phyloP scores from a whole-genome alignment of 2,888 invertebrate genomes.

The Watsonalla cultraria region DNA sequence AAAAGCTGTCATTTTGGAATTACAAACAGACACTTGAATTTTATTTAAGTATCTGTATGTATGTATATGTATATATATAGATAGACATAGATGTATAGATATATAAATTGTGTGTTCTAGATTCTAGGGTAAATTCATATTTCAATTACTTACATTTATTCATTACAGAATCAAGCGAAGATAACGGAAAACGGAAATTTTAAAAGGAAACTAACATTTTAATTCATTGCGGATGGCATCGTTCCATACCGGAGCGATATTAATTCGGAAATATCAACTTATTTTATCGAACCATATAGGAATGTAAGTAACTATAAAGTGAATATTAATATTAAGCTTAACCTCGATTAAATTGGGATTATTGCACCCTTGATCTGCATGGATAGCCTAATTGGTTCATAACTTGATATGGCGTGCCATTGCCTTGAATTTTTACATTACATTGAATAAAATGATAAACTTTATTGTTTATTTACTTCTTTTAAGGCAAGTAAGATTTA shows the following conservation, averaged over 20 bases:
- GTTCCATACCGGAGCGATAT: constrained; percentile 23
- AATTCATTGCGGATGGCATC: constrained; percentile 28
- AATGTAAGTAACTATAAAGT: neutral
- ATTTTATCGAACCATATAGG: neutral
- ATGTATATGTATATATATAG: too few relatives aligned
- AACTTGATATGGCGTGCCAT: too few relatives aligned
- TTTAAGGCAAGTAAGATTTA: too few relatives aligned
- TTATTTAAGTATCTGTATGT: too few relatives aligned
- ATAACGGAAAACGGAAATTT: constrained; percentile 1
- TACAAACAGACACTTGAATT: too few relatives aligned
- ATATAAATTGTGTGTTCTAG: too few relatives aligned
- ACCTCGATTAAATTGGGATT: constrained; percentile 25
- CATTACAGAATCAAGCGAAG: neutral
- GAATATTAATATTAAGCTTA: constrained; percentile 11
- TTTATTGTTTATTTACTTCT: too few relatives aligned
- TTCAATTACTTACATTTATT: neutral
- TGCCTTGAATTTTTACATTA: too few relatives aligned
- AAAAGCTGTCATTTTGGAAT: too few relatives aligned
- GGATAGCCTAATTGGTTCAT: constrained; percentile 9
- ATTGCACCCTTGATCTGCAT: constrained; percentile 31
- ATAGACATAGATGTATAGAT: too few relatives aligned
- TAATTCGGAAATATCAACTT: constrained; percentile 13
- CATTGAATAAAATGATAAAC: too few relatives aligned
- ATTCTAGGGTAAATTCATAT: too few relatives aligned
- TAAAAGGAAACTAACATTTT: constrained; percentile 20